Conservation (phyloP, 2,888 invertebrate genomes). For the Pristionchus mayeri region DNA sequence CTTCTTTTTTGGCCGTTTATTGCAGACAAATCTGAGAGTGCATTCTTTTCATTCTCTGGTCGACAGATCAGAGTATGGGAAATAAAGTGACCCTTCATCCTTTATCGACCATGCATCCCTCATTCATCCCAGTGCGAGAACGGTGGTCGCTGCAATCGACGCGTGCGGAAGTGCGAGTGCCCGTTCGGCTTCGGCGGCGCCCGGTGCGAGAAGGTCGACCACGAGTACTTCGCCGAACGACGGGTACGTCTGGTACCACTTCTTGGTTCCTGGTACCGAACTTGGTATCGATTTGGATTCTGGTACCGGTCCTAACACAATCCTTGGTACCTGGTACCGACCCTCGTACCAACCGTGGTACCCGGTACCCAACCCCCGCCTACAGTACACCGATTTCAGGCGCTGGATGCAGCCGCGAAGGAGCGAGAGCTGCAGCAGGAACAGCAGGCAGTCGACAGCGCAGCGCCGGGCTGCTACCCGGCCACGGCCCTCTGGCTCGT, state of each 20-base stretch:
- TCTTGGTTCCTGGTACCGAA: neutral
- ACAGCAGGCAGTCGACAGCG: neutral
- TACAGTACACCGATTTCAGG: neutral
- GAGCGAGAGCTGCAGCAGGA: neutral
- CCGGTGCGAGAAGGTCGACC: neutral
- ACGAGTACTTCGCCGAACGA: neutral
- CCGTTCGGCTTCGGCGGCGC: neutral
- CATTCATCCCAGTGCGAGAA: constrained; percentile 25
- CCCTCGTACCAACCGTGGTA: too few species aligned
- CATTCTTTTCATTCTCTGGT: too few species aligned
- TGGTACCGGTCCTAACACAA: neutral
- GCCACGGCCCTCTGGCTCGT: neutral
- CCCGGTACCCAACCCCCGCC: too few species aligned
- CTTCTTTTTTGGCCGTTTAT: too few species aligned
- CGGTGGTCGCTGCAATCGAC: neutral
- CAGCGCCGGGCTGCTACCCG: neutral
- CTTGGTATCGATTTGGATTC: neutral
- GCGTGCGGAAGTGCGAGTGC: constrained; percentile 1
- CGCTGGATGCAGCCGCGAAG: neutral
- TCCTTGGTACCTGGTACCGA: neutral
- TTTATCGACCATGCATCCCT: too few species aligned
- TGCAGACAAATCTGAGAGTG: too few species aligned
- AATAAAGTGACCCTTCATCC: too few species aligned
- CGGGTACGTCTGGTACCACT: neutral
- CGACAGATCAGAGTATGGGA: too few species aligned